Base-by-base conservation (phyloP, 2,113 vertebrate genomes). In the Cinclus mexicanus region DNA sequence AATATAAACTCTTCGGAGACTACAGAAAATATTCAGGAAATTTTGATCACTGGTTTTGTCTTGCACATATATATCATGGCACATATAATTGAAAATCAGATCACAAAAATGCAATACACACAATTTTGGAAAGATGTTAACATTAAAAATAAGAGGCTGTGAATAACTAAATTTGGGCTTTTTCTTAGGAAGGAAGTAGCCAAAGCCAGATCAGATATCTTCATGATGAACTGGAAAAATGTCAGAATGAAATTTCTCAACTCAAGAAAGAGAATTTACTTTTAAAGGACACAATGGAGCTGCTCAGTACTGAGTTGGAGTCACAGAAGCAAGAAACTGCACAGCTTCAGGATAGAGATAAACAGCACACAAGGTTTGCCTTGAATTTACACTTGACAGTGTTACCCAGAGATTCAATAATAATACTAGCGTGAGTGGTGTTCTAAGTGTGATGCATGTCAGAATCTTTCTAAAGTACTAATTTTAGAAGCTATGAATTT, bases 201-300 rank as follows among this genome's bases (percentile, higher is more conserved):
- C 98, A 98, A 80, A 98, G 97, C 95, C 98, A 98, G 95, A 95
- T 98, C 42, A 98, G 98, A 96, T 98, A 98, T 75, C 98, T 98
- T 78, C 97, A 98, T 14, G 96, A 97, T 57, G 96, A 98, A 83
- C 94, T 98, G 46, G 98, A 98, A 60, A 98, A 98, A 96, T 98
- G 97, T 74, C 98, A 97, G 78, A 98, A 91, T 57, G 98, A 98
- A 88, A 97, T 98, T 46, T 87, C 98, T 39, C 94, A 97, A 69
- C 98, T 99, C 49, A 97, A 97, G 96, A 98, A 98, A 89, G 99
- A 99, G 93, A 99, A 99, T 63, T 83, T 98, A 7, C 90, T 98
- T 50, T 97, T 99, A 69, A 98, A 98, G 96, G 98, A 98, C 56
- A 96, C 98, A 5, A 90, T 98, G 74, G 98, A 98, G 69, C 97